Percentiles rank a stretch among this genome's conserved stretches.
These are phyloP conservation scores for Gadopsis marmoratus DNA, from an alignment of 2,797 vertebrate species.

Conservation along the genomic window DNA sequence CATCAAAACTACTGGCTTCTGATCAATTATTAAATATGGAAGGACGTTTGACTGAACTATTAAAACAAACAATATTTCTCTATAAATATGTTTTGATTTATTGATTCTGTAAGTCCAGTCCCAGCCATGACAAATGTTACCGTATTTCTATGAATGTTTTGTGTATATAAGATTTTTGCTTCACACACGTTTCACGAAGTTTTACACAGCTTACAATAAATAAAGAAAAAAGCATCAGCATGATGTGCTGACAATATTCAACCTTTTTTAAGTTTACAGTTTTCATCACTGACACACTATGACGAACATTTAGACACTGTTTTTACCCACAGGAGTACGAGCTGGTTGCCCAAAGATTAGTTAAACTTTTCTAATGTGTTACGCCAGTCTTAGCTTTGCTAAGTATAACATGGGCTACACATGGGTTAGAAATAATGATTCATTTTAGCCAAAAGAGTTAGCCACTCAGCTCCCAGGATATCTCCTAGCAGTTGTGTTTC, in stretches of 20 bases:
- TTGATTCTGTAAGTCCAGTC: not conserved
- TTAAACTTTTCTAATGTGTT: not conserved
- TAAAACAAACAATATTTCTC: not conserved
- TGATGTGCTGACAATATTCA: not conserved
- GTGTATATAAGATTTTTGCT: not conserved
- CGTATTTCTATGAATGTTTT: slow-evolving; percentile 28
- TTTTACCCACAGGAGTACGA: not conserved
- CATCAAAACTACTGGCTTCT: not conserved
- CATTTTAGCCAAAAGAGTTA: not conserved
- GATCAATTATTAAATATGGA: not conserved
- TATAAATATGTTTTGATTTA: not conserved
- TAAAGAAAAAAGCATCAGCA: not conserved
- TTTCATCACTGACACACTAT: slow-evolving; percentile 1
- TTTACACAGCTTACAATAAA: slow-evolving; percentile 33
- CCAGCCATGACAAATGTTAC: not conserved
- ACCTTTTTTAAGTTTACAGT: not conserved
- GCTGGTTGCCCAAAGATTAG: slow-evolving; percentile 18
- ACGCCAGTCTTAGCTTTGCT: not conserved
- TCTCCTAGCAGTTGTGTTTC: not conserved
- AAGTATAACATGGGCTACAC: not conserved
- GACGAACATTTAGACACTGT: slow-evolving; percentile 11
- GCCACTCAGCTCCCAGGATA: not conserved
- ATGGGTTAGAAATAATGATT: not conserved
- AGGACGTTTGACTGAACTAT: not conserved
- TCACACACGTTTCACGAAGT: not conserved